These are phyloP conservation scores for Cynopterus brachyotis DNA, from an alignment of 2,113 vertebrate species.

Conservation along the genomic window DNA sequence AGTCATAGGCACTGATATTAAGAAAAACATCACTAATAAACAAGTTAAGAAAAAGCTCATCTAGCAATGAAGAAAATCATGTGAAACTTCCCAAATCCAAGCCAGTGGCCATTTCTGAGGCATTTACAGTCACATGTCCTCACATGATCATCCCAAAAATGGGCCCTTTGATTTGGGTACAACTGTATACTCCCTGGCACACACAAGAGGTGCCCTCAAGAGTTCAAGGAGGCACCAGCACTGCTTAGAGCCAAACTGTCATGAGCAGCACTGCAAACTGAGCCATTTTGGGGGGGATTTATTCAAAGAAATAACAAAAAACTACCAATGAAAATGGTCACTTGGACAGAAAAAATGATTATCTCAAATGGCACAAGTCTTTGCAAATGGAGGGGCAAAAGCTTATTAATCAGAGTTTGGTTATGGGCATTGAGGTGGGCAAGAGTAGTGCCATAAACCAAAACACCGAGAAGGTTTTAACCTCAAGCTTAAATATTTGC, in stretches of 20 bases:
- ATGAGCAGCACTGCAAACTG: conserved; percentile 74
- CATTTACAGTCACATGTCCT: conserved; percentile 62
- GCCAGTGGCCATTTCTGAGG: conserved; percentile 84
- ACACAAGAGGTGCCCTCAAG: conserved; percentile 69
- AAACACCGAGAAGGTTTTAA: conserved; percentile 79
- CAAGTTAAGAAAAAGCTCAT: conserved; percentile 77
- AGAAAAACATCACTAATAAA: conserved; percentile 75
- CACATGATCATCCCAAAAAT: conserved; percentile 60
- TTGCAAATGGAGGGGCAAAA: conserved; percentile 88
- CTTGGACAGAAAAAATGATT: conserved; percentile 84
- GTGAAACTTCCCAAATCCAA: conserved; percentile 82
- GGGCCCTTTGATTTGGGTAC: conserved; percentile 59
- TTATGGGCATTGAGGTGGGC: conserved; percentile 81
- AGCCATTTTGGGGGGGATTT: background rate
- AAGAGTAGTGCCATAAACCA: conserved; percentile 76
- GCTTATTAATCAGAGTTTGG: conserved; percentile 81
- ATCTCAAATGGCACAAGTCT: conserved; percentile 85
- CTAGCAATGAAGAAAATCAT: conserved; percentile 78
- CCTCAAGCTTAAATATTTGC: conserved; percentile 83
- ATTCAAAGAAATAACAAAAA: conserved; percentile 81
- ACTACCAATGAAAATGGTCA: conserved; percentile 86
- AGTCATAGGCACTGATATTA: conserved; percentile 75
- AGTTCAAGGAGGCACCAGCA: conserved; percentile 84
- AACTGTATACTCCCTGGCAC: conserved; percentile 71
- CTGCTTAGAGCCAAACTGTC: conserved; percentile 88